These are phyloP conservation scores for Silurus glanis DNA, from an alignment of 2,113 vertebrate species.

Conservation along the genomic window DNA sequence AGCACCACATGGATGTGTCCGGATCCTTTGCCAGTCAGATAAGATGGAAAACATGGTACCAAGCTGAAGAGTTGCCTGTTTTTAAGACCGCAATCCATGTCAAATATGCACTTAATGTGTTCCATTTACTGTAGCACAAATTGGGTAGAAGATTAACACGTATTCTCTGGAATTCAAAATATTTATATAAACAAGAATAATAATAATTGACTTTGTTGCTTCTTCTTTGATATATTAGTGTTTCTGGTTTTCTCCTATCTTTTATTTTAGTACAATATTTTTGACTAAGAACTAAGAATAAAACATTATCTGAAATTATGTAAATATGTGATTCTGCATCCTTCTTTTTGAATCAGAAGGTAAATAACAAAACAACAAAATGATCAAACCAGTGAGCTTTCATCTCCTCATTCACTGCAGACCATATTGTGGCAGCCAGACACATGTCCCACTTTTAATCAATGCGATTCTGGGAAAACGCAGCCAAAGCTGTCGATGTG, in stretches of 20 bases:
- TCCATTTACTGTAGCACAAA: not conserved
- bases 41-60: slow-evolving; percentile 14
- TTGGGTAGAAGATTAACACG: not conserved
- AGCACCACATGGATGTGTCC: slow-evolving; percentile 29
- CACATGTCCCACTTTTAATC: slow-evolving; percentile 26
- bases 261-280: not conserved
- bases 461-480: slow-evolving; percentile 43
- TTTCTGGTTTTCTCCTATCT: not conserved
- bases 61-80: not conserved
- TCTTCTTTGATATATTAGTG: not conserved
- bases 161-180: not conserved
- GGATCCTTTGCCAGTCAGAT: slow-evolving; percentile 41
- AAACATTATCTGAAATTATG: not conserved
- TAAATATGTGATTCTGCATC: not conserved
- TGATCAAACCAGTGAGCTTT: not conserved
- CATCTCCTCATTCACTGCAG: not conserved
- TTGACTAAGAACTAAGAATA: not conserved
- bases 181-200: not conserved
- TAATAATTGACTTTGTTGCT: not conserved
- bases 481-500: slow-evolving; percentile 11
- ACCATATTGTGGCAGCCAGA: slow-evolving; percentile 3
- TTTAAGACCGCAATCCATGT: not conserved
- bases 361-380: not conserved
- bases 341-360: not conserved
- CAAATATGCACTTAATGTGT: not conserved